These are phyloP conservation scores for Drosophila pallidifrons DNA, from an alignment of 1,140 invertebrate species.

Conservation along the genomic window DNA sequence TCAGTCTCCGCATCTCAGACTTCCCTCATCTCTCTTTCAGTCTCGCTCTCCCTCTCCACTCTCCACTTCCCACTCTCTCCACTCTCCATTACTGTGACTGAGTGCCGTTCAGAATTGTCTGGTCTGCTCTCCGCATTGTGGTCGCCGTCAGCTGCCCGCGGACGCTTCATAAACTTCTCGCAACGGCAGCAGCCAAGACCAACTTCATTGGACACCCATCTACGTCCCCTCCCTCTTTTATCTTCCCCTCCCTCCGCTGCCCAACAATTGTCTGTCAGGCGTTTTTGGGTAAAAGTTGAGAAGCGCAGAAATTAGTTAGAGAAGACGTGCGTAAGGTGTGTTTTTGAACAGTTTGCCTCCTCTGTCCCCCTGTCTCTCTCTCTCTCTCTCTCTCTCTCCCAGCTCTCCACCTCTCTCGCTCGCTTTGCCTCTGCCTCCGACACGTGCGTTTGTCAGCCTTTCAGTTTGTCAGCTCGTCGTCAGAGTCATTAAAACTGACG, in stretches of 20 bases:
- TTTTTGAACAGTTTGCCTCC: conserved; percentile 51
- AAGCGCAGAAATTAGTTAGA: conserved; percentile 71
- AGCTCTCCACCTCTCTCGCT: background rate
- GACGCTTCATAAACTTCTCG: conserved; percentile 60
- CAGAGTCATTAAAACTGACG: conserved; percentile 61
- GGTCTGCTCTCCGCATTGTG: conserved; percentile 4
- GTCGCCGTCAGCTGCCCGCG: conserved; percentile 10
- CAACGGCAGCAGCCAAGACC: conserved; percentile 46
- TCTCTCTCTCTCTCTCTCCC: no score
- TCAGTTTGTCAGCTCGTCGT: conserved; percentile 45
- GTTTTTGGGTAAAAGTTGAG: conserved; percentile 57
- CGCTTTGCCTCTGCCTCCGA: background rate
- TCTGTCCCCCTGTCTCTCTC: background rate
- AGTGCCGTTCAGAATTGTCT: conserved; percentile 67
- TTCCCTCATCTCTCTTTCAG: background rate
- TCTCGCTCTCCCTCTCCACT: background rate
- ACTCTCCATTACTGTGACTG: conserved; percentile 44
- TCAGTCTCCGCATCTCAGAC: conserved; percentile 1
- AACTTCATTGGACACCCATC: conserved; percentile 8
- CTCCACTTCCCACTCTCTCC: background rate
- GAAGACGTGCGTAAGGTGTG: conserved; percentile 77
- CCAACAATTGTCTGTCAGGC: conserved; percentile 12
- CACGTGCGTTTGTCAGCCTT: conserved; percentile 41
- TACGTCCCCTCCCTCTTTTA: background rate
- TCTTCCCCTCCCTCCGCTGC: background rate